Evolutionary conservation across 2,113 vertebrate species (phyloP).

Genomic region (Leucopsar rothschildi): DNA sequence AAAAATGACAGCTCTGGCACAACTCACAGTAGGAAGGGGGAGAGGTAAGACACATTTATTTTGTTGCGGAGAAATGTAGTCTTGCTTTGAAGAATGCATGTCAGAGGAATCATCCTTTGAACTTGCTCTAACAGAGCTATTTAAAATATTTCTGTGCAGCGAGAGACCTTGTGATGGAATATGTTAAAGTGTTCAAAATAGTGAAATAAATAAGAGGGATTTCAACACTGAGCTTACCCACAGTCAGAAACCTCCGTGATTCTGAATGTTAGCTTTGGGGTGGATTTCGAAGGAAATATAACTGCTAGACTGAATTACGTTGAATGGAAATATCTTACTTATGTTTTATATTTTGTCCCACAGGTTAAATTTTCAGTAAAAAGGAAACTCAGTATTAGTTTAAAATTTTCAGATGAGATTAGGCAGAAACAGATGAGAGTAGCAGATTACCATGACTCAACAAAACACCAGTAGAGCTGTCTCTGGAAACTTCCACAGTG

Average conservation of each 20-base stretch:
- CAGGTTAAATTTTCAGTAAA: background rate
- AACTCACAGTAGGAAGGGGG: conserved; percentile 4
- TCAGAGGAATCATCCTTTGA: conserved; percentile 30
- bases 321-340: background rate
- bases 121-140: background rate
- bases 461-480: background rate
- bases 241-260: background rate
- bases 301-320: background rate
- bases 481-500: background rate
- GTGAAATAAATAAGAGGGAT: background rate
- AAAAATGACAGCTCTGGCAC: conserved; percentile 24
- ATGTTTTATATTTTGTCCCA: background rate
- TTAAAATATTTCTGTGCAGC: background rate
- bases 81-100: conserved; percentile 33
- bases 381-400: background rate
- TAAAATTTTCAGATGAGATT: background rate
- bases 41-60: background rate
- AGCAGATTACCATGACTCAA: background rate
- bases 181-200: background rate
- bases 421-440: background rate
- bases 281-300: background rate
- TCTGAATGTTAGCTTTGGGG: background rate
- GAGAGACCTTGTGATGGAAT: background rate
- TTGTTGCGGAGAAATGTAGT: background rate
- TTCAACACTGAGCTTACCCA: background rate